Evolutionary conservation across 92 coral and sea anemone species (phyloP).

Genomic region (Bergia sp.): DNA sequence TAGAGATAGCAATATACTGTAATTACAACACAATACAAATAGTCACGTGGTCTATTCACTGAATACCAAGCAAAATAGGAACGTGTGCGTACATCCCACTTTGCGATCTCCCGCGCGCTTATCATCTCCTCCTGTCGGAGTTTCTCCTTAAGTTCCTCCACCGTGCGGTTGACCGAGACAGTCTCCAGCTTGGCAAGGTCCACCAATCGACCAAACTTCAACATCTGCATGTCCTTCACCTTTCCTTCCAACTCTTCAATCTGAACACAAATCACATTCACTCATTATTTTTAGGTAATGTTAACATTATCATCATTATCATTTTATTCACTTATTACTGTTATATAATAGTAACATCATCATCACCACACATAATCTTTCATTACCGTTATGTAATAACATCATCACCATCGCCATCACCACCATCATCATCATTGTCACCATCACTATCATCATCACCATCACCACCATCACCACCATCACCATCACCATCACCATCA

Average conservation of each 20-base stretch:
- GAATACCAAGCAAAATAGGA: neutral
- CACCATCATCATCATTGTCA: neutral
- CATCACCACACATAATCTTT: too few species aligned
- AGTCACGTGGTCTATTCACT: too few species aligned
- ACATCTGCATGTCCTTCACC: constrained; percentile 96
- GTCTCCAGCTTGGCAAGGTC: constrained; percentile 94
- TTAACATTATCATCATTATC: neutral
- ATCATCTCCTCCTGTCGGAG: constrained; percentile 86
- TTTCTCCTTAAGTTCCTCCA: constrained; percentile 95
- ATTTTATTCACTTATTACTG: neutral
- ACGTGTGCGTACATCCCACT: constrained; percentile 84
- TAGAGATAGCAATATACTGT: too few species aligned
- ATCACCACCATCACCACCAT: too few species aligned
- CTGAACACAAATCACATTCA: constrained; percentile 50
- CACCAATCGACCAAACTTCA: constrained; percentile 96
- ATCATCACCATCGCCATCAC: neutral
- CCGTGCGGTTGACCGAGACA: constrained; percentile 96
- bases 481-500: neutral
- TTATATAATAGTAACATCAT: too few species aligned
- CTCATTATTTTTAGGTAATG: neutral
- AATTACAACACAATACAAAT: too few species aligned
- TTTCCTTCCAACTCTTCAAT: constrained; percentile 96
- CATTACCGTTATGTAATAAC: neutral
- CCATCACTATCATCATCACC: neutral
- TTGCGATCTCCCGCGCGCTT: constrained; percentile 82